Conservation (phyloP, 2,888 invertebrate genomes). For the Odontocerum albicorne region DNA sequence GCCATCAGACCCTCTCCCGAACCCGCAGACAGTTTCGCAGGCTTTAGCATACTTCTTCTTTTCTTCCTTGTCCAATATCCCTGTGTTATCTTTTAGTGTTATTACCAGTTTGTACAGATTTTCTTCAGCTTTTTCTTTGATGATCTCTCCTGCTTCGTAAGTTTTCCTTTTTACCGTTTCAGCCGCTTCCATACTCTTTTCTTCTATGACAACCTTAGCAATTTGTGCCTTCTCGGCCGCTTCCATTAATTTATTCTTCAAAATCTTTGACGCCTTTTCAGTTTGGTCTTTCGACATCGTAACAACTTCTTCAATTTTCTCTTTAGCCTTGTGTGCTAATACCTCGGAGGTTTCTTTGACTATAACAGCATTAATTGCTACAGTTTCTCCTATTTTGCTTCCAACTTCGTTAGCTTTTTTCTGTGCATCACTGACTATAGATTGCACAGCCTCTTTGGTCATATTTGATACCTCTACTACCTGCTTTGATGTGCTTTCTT, state of each 20-base stretch:
- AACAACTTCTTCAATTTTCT: conserved; percentile 15
- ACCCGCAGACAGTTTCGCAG: conserved; percentile 13
- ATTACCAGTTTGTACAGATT: conserved; percentile 11
- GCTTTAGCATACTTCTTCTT: conserved; percentile 11
- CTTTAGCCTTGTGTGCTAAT: conserved; percentile 8
- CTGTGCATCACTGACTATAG: neutral
- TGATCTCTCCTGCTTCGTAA: conserved; percentile 7
- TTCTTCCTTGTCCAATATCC: neutral
- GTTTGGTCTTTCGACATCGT: conserved; percentile 11
- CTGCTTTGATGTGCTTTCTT: conserved; percentile 3
- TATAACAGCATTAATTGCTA: neutral
- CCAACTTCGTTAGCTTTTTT: conserved; percentile 3
- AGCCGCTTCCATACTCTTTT: conserved; percentile 19
- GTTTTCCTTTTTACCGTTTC: conserved; percentile 19
- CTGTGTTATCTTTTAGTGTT: conserved; percentile 6
- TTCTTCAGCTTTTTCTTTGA: conserved; percentile 19
- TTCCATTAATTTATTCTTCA: neutral
- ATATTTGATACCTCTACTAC: neutral
- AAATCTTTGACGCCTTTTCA: neutral
- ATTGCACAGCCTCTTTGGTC: conserved; percentile 7
- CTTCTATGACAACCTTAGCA: neutral
- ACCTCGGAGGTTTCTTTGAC: conserved; percentile 17
- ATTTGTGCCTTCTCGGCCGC: neutral
- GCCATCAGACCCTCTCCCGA: neutral
- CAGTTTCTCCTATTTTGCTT: neutral